Evolutionary conservation across 2,113 vertebrate genomes (phyloP).

Genomic region (Myotis davidii): DNA sequence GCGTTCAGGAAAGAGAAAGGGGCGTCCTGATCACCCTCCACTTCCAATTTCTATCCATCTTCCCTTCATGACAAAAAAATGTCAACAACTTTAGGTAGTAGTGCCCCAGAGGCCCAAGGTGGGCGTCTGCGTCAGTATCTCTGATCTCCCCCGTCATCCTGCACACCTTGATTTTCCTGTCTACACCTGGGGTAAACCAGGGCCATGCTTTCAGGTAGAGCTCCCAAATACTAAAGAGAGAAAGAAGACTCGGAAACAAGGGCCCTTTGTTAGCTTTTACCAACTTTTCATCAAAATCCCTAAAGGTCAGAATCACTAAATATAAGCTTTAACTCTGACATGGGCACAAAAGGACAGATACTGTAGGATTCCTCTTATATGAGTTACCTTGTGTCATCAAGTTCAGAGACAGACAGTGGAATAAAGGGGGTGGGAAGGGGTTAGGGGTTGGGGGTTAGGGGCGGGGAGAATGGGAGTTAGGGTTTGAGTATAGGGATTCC

Average conservation of each 20-base stretch:
- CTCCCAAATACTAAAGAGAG: background rate
- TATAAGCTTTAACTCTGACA: background rate
- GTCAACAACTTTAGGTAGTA: background rate
- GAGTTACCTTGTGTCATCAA: background rate
- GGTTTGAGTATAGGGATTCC: background rate
- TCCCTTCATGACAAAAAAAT: background rate
- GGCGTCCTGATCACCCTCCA: background rate
- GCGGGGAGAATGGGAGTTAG: background rate
- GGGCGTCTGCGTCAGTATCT: background rate
- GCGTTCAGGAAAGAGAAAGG: background rate
- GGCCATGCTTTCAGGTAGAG: background rate
- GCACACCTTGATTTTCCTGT: background rate
- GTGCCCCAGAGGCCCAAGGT: background rate
- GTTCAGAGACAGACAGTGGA: background rate
- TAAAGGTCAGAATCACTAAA: background rate
- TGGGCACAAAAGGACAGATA: background rate
- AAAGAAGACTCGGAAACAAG: background rate
- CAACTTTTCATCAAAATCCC: slow-evolving; percentile 20
- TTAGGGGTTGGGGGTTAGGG: too few relatives aligned
- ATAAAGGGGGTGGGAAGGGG: background rate
- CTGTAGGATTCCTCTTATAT: background rate
- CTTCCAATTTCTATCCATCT: background rate
- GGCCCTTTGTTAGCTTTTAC: background rate
- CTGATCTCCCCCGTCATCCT: background rate
- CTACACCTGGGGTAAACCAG: background rate